phyloP scores from a whole-genome alignment of 2,113 vertebrate genomes.

The Apteryx owenii region DNA sequence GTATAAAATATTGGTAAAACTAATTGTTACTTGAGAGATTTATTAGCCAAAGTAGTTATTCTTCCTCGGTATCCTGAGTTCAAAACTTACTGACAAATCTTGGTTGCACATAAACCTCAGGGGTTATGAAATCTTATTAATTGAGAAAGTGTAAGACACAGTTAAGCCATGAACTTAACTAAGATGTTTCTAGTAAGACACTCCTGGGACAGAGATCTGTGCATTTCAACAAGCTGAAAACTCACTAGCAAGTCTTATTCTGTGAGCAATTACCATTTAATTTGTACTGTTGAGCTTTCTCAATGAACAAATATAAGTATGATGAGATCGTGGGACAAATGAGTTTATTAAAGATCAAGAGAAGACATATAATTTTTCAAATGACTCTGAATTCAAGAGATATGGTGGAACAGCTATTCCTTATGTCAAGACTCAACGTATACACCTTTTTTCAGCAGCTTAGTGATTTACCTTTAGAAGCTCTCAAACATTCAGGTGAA shows the following conservation, averaged over 20 bases:
- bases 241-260: slow-evolving; percentile 1
- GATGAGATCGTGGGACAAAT: slow-evolving; percentile 72
- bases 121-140: slow-evolving; percentile 67
- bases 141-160: slow-evolving; percentile 38
- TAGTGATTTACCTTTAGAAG: slow-evolving; percentile 53
- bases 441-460: slow-evolving; percentile 55
- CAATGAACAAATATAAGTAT: slow-evolving; percentile 59
- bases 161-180: slow-evolving; percentile 43
- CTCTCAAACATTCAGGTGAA: slow-evolving; percentile 65
- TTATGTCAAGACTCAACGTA: slow-evolving; percentile 54
- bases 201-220: slow-evolving; percentile 44
- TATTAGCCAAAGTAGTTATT: slow-evolving; percentile 58
- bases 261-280: slow-evolving; percentile 49
- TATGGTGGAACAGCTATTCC: slow-evolving; percentile 52
- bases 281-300: slow-evolving; percentile 57
- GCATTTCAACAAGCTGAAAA: slow-evolving; percentile 42
- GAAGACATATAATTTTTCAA: slow-evolving; percentile 69
- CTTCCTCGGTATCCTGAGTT: slow-evolving; percentile 27
- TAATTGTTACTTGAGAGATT: slow-evolving; percentile 75
- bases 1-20: slow-evolving; percentile 63
- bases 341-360: slow-evolving; percentile 72
- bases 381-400: slow-evolving; percentile 66
- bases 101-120: slow-evolving; percentile 59
- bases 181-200: slow-evolving; percentile 23
- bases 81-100: slow-evolving; percentile 53